These are phyloP conservation scores for Rhagologus leucostigma DNA, from an alignment of 2,113 vertebrate species.

Conservation along the genomic window DNA sequence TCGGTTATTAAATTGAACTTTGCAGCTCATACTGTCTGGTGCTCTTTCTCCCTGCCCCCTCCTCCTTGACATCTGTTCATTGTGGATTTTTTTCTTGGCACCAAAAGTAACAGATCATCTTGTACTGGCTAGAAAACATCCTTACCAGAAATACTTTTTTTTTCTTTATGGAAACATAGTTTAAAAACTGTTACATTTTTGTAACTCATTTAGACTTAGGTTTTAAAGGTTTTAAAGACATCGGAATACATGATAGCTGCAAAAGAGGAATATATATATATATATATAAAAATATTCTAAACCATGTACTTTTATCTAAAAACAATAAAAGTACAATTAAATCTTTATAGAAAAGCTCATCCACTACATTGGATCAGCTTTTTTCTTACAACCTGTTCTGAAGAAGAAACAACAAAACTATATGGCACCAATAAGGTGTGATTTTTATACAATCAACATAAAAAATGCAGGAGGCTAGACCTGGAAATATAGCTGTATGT, in stretches of 20 bases:
- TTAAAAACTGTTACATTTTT: neutral
- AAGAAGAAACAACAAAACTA: neutral
- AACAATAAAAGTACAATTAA: neutral
- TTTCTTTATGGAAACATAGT: neutral
- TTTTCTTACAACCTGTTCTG: neutral
- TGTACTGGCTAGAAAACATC: neutral
- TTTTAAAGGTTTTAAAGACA: neutral
- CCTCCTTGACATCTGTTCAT: neutral
- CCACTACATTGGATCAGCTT: neutral
- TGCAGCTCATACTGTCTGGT: neutral
- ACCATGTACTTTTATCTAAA: neutral
- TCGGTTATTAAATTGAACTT: slow-evolving; percentile 22
- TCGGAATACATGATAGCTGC: neutral
- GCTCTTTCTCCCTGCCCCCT: neutral
- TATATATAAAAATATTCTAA: neutral
- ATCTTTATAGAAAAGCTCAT: neutral
- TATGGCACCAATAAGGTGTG: neutral
- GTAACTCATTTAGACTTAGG: neutral
- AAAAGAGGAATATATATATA: neutral
- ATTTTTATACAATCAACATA: neutral
- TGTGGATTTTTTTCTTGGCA: neutral
- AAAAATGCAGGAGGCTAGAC: neutral
- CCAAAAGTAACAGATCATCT: neutral
- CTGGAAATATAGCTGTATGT: neutral
- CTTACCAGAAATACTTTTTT: neutral